Percentiles rank a stretch among this genome's conserved stretches.
phyloP scores from a whole-genome alignment of 2,797 vertebrate species.

The Taenioides sp. region DNA sequence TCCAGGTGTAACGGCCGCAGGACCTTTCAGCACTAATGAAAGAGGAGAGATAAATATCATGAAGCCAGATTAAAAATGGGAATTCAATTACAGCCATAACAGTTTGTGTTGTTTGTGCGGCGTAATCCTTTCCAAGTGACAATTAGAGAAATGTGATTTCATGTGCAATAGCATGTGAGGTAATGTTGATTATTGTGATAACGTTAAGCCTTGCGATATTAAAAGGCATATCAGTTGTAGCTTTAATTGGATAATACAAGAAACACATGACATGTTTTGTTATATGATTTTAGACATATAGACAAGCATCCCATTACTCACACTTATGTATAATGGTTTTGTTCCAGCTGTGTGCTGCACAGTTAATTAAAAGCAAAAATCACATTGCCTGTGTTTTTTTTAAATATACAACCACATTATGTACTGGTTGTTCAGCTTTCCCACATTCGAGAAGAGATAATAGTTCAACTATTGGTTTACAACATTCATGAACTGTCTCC shows the following conservation, averaged over 20 bases:
- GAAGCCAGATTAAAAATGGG: slow-evolving; percentile 3
- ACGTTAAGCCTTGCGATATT: background rate
- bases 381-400: background rate
- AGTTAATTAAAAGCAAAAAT: background rate
- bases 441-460: too few species aligned
- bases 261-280: background rate
- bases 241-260: background rate
- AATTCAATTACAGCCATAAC: background rate
- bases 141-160: slow-evolving; percentile 7
- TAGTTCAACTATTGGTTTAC: too few species aligned
- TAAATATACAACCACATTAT: too few species aligned
- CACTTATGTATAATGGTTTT: background rate
- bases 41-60: slow-evolving; percentile 11
- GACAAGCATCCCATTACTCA: background rate
- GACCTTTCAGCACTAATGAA: slow-evolving; percentile 15
- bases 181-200: slow-evolving; percentile 3
- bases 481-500: too few species aligned
- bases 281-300: background rate
- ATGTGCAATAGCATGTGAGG: slow-evolving; percentile 5
- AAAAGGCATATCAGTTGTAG: background rate
- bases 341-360: background rate
- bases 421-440: too few species aligned
- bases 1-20: slow-evolving; percentile 5
- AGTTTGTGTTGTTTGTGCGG: background rate
- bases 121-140: slow-evolving; percentile 3